Base-by-base conservation (phyloP, 2,113 vertebrate species). In the Platanista minor region DNA sequence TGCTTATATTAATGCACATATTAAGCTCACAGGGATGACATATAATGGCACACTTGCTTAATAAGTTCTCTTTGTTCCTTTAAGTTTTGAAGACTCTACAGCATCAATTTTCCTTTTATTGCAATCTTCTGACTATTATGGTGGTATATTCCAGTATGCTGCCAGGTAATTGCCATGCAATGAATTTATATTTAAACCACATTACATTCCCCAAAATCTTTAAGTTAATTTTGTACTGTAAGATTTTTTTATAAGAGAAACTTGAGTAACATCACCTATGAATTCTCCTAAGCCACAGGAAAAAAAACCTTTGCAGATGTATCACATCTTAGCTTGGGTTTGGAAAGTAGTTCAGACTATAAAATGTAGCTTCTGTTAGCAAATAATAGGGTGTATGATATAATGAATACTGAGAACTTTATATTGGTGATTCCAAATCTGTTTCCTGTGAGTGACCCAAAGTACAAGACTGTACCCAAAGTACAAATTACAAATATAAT, bases 401-500 rank as follows among this genome's bases (percentile, higher is more conserved):
- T 15, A 92, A 96, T 96, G 80, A 98, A 97, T 96, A 98, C 93
- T 96, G 91, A 97, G 81, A 82, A 95, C 71, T 85, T 96, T 90
- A 75, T 49, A 82, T 8, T 84, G 69, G 43, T 91, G 74, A 61
- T 97, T 98, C 74, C 74, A 96, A 98, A 97, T 66, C 75, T 97
- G 36, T 92, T 92, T 82, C n/a, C 84, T 97, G 61, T 86, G 91
- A 98, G 95, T 95, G 69, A 97, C 93, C 87, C 97, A 98, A 98
- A 98, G 91, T 61, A 97, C 39, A 96, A 95, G 85, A 86, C 96
- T 98, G n/a, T n/a, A 97, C 93, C 87, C 97, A 98, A 98, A 98
- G 91, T 61, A 97, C 39, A 96, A 95, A 86, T 95, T 98, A 97
- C 86, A 98, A 98, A 98, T 97, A 97, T 86, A 98, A 98, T 98